Evolutionary conservation across 1,140 invertebrate genomes (phyloP).

Genomic region (Cotesia vestalis): DNA sequence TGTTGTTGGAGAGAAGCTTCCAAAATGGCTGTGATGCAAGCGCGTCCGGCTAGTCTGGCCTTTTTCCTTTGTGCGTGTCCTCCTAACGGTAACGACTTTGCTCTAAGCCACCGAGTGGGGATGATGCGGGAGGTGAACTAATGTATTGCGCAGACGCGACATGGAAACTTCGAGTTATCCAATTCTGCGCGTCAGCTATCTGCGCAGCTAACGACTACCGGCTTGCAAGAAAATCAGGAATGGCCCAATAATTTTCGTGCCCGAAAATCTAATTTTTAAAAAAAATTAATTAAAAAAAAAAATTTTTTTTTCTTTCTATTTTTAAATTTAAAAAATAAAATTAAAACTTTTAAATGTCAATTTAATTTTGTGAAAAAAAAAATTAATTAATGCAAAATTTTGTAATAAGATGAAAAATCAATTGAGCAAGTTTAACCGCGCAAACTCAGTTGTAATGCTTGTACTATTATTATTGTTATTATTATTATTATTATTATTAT

Average conservation of each 20-base stretch:
- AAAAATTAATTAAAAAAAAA: too few relatives aligned
- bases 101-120: conserved; percentile 44
- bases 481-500: neutral
- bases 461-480: too few relatives aligned
- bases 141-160: conserved; percentile 58
- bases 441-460: conserved; percentile 31
- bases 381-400: neutral
- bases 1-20: conserved; percentile 61
- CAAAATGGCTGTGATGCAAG: conserved; percentile 67
- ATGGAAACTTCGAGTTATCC: conserved; percentile 34
- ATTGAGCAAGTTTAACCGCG: conserved; percentile 45
- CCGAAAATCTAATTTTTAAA: neutral
- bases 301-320: too few relatives aligned
- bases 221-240: conserved; percentile 15
- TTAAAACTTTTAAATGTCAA: neutral
- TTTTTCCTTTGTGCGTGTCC: conserved; percentile 64
- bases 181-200: conserved; percentile 42
- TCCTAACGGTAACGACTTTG: conserved; percentile 52
- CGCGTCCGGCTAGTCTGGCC: conserved; percentile 58
- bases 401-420: conserved; percentile 42
- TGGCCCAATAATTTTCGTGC: conserved; percentile 6
- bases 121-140: conserved; percentile 56
- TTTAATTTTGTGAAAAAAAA: neutral
- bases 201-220: conserved; percentile 22
- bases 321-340: neutral